Evolutionary conservation across 2,888 invertebrate genomes (phyloP), one percentile per base, ranked within the genome.

Genomic region (Lamproptera curius): DNA sequence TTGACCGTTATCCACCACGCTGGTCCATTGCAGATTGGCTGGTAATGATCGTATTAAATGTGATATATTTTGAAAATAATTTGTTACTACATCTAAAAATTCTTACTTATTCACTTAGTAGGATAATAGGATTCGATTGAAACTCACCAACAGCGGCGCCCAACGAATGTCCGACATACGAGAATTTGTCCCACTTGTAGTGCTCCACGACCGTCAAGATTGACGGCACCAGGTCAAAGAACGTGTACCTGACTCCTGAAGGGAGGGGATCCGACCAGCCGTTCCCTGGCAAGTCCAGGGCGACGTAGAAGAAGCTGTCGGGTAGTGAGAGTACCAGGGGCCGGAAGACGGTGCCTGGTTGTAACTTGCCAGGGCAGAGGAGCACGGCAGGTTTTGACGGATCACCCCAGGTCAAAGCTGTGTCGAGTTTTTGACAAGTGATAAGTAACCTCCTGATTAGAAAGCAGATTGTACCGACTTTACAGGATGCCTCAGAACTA

Each of bases 381-480:
- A 92, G 61, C 0, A 92, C 80, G 1, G 90, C 86, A 0, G 86
- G 81, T 31, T 83, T 73, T 1, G 71, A 59, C 8, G 78, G 67
- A 10, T 84, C 71, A 1, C 92, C 92, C 91, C 91, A 92, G 43
- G 89, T 67, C 67, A 91, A 76, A 1, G 80, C 91, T 91, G 68
- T 10, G 75, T 70, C 42, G 28, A 15, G 50, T 36, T 38, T n/a
- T n/a, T n/a, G n/a, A n/a, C n/a, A n/a, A n/a, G n/a, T n/a, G n/a
- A n/a, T n/a, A n/a, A n/a, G n/a, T n/a, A n/a, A n/a, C n/a, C n/a
- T n/a, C n/a, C n/a, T n/a, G n/a, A n/a, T n/a, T n/a, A n/a, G n/a
- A n/a, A n/a, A n/a, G n/a, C n/a, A n/a, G n/a, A n/a, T n/a, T n/a
- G n/a, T n/a, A n/a, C n/a, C n/a, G n/a, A n/a, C n/a, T n/a, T n/a